Evolutionary conservation across 2,113 vertebrate species (phyloP).

Genomic region (Lepidothrix coronata): DNA sequence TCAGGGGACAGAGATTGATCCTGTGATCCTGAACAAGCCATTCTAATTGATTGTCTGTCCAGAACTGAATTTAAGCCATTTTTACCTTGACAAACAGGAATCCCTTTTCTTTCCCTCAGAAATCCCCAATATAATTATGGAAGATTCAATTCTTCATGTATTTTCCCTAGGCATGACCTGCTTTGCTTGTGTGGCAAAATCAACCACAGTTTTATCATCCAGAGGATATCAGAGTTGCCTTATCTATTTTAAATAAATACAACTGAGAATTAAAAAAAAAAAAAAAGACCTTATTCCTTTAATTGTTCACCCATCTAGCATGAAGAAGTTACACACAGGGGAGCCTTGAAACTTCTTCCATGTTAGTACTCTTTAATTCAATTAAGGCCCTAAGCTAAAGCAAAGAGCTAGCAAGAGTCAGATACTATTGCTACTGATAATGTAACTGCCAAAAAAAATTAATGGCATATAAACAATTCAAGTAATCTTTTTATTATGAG

Average conservation of each 20-base stretch:
- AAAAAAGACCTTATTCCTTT: not conserved
- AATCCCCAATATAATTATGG: constrained; percentile 20
- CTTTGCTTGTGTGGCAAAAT: constrained; percentile 1
- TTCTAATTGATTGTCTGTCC: not conserved
- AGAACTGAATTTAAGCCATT: not conserved
- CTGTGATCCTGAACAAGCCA: not conserved
- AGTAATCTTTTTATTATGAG: not conserved
- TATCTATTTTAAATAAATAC: constrained; percentile 7
- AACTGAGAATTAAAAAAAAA: not conserved
- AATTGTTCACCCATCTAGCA: constrained; percentile 17
- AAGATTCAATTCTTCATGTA: constrained; percentile 21
- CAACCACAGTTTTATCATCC: not conserved
- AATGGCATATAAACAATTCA: constrained; percentile 26
- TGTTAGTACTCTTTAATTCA: constrained; percentile 56
- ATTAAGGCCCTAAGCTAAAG: constrained; percentile 54
- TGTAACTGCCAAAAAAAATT: constrained; percentile 24
- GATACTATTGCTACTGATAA: constrained; percentile 43
- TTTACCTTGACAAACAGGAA: not conserved
- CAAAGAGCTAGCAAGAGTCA: constrained; percentile 40
- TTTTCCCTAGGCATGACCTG: constrained; percentile 45
- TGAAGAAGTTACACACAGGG: constrained; percentile 7
- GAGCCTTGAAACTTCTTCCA: constrained; percentile 45
- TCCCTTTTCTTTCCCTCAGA: not conserved
- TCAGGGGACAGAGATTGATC: not conserved
- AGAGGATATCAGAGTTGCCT: not conserved